Conservation (phyloP, 2,113 vertebrate genomes). For the Gorsachius goisagi region DNA sequence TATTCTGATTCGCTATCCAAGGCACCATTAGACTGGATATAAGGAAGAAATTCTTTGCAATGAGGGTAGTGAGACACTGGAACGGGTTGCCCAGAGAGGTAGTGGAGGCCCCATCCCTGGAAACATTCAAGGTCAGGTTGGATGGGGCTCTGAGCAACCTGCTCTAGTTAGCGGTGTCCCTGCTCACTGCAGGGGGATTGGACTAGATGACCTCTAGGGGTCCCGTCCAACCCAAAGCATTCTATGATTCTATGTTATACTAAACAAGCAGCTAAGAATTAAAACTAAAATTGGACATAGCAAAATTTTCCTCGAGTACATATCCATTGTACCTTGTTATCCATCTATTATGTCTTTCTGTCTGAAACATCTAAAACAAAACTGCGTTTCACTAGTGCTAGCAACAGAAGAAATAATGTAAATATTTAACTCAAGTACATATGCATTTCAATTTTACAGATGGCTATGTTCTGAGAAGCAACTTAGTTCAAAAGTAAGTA, state of each 20-base stretch:
- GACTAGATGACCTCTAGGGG: too few relatives aligned
- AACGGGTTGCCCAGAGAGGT: too few relatives aligned
- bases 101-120: too few relatives aligned
- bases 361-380: neutral
- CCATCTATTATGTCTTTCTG: neutral
- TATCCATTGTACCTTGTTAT: neutral
- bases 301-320: neutral
- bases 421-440: neutral
- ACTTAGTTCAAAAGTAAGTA: conserved; percentile 85
- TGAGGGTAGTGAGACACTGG: too few relatives aligned
- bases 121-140: too few relatives aligned
- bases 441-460: conserved; percentile 77
- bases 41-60: too few relatives aligned
- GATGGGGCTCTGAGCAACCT: too few relatives aligned
- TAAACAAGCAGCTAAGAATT: neutral
- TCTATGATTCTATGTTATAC: too few relatives aligned
- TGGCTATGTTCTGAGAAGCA: conserved; percentile 84
- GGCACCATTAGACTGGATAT: neutral
- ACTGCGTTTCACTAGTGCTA: neutral
- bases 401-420: neutral
- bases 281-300: neutral
- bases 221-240: too few relatives aligned
- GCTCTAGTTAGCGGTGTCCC: too few relatives aligned
- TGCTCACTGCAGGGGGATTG: too few relatives aligned
- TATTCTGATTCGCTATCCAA: neutral